Evolutionary conservation across 2,797 vertebrate genomes (phyloP).

Genomic region (Scyliorhinus canicula): DNA sequence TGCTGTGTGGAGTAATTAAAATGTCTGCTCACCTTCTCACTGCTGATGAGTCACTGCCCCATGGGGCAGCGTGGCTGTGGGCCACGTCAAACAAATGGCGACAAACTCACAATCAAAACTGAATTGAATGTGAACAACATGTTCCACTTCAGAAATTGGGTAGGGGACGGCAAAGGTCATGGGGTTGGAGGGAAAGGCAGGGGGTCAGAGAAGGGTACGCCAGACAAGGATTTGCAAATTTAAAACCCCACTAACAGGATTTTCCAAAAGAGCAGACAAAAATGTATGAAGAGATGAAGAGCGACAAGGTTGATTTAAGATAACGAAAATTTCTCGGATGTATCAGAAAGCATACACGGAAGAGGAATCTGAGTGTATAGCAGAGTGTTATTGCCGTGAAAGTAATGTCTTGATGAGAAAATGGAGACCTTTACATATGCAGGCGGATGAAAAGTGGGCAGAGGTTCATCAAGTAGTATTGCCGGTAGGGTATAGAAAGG

Average conservation of each 20-base stretch:
- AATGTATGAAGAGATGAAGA: background rate
- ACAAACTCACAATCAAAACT: background rate
- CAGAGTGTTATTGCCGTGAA: too few species aligned
- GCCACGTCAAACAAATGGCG: background rate
- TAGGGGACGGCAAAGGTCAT: background rate
- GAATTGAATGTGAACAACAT: background rate
- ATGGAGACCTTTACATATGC: too few species aligned
- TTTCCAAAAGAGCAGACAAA: background rate
- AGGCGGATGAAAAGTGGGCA: too few species aligned
- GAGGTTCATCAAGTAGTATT: too few species aligned
- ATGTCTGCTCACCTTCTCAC: background rate
- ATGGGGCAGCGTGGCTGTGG: background rate
- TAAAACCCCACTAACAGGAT: background rate
- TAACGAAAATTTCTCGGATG: too few species aligned
- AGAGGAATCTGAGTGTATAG: too few species aligned
- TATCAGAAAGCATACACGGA: too few species aligned
- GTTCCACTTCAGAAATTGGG: background rate
- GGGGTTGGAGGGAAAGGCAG: too few species aligned
- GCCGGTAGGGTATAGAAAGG: too few species aligned
- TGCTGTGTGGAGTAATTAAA: background rate
- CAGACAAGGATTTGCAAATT: background rate
- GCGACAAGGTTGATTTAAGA: background rate
- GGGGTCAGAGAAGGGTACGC: background rate
- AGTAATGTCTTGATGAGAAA: too few species aligned
- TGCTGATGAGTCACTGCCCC: background rate